Conservation (phyloP, 2,797 vertebrate species). For the Eulemur albifrons region DNA sequence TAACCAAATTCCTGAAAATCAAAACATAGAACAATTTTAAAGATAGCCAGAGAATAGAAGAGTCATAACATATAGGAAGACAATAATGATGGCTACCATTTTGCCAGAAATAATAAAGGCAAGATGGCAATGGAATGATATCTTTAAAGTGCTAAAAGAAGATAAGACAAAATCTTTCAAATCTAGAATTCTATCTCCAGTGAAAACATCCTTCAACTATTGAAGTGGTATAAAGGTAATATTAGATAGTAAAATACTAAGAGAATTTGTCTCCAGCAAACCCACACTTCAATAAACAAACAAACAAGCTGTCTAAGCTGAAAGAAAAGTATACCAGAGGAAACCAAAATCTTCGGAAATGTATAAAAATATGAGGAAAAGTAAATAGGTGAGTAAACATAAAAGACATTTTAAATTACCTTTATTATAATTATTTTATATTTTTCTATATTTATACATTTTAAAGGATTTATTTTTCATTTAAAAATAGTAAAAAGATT, state of each 20-base stretch:
- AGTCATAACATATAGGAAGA: neutral
- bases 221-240: neutral
- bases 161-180: neutral
- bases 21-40: neutral
- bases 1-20: neutral
- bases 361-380: neutral
- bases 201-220: neutral
- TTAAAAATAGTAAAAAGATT: neutral
- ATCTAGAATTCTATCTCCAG: neutral
- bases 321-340: neutral
- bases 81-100: neutral
- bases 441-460: neutral
- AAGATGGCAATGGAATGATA: neutral
- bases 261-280: neutral
- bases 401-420: neutral
- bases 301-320: neutral
- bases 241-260: neutral
- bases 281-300: neutral
- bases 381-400: neutral
- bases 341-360: neutral
- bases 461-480: neutral
- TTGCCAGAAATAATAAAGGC: neutral
- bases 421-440: neutral
- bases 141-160: neutral
- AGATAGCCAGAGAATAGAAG: neutral